Evolutionary conservation across 2,888 invertebrate genomes (phyloP).

Genomic region (Habroteleia sp.): DNA sequence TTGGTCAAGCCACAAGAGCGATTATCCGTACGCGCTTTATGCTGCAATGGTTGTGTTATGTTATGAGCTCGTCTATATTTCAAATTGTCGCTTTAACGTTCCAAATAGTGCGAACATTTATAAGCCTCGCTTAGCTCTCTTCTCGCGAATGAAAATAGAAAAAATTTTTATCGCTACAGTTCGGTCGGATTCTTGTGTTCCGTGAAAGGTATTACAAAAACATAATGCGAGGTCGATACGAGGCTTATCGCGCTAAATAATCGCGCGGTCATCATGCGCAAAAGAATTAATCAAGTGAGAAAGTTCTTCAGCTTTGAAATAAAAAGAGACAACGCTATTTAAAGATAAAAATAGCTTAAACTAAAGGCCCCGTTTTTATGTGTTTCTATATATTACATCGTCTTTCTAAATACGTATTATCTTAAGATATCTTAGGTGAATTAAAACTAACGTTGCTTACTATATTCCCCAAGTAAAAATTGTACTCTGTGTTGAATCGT

Average conservation of each 20-base stretch:
- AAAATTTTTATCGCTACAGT: conserved; percentile 24
- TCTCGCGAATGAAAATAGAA: conserved; percentile 20
- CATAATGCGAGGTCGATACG: conserved; percentile 68
- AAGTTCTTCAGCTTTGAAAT: conserved; percentile 60
- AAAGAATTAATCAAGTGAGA: conserved; percentile 75
- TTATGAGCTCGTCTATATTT: conserved; percentile 60
- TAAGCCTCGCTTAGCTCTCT: background rate
- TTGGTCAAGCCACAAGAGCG: conserved; percentile 66
- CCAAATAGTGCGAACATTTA: conserved; percentile 28
- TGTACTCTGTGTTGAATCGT: too few species aligned
- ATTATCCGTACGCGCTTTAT: conserved; percentile 66
- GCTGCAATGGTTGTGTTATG: conserved; percentile 66
- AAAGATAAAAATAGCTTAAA: conserved; percentile 21
- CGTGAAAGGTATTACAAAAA: conserved; percentile 65
- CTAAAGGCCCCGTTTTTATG: conserved; percentile 6
- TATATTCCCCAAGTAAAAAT: too few species aligned
- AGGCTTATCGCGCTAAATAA: conserved; percentile 71
- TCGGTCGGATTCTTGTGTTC: conserved; percentile 36
- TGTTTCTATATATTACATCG: too few species aligned
- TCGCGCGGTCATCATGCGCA: conserved; percentile 76
- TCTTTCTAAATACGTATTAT: too few species aligned
- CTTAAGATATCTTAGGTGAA: too few species aligned
- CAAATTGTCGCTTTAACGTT: conserved; percentile 27
- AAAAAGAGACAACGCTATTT: conserved; percentile 6
- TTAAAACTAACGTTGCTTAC: too few species aligned